Conservation (phyloP, 1,140 invertebrate genomes). For the Radopholus similis region DNA sequence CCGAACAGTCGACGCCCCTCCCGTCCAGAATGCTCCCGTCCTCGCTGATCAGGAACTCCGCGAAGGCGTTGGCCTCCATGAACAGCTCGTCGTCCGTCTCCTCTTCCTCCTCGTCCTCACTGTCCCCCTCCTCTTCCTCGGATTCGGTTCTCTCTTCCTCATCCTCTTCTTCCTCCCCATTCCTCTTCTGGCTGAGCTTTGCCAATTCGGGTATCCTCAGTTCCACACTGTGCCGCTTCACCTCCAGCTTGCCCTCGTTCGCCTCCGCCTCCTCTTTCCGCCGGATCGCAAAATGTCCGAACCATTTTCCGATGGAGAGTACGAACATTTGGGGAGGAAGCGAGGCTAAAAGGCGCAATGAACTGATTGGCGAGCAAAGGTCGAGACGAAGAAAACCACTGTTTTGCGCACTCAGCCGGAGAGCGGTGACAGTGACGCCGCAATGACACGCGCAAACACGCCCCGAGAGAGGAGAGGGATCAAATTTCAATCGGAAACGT, state of each 20-base stretch:
- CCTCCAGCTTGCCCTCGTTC: not conserved
- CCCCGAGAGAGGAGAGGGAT: not conserved
- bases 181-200: not conserved
- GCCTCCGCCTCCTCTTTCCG: not conserved
- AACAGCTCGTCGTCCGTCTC: not conserved
- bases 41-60: conserved; percentile 6
- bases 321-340: conserved; percentile 7
- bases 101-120: not conserved
- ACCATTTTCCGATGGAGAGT: conserved; percentile 14
- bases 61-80: not conserved
- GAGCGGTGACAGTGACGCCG: not conserved
- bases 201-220: not conserved
- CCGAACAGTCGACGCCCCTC: not conserved
- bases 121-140: not conserved
- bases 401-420: not conserved
- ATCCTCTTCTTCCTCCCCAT: not conserved
- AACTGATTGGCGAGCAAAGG: not conserved
- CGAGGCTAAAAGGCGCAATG: not conserved
- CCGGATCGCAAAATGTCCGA: conserved; percentile 6
- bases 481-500: not conserved
- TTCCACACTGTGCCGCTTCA: not conserved
- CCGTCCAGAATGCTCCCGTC: conserved; percentile 3
- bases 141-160: not conserved
- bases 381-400: too few species aligned
- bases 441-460: not conserved